Conservation (phyloP, 2,113 vertebrate genomes). For the Pionites leucogaster region DNA sequence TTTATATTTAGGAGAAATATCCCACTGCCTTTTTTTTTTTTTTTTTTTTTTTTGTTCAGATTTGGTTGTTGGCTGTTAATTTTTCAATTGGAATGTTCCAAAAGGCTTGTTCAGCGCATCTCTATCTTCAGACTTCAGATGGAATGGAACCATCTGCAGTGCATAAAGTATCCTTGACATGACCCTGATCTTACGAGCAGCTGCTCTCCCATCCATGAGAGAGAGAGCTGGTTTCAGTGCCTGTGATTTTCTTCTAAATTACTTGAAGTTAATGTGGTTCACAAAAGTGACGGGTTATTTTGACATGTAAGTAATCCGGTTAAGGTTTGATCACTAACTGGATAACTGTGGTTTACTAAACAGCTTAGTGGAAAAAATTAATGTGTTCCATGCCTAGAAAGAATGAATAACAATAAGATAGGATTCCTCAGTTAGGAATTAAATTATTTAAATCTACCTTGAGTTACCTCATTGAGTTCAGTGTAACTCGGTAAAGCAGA, state of each 20-base stretch:
- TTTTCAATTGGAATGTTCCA: constrained; percentile 31
- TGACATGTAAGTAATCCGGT: constrained; percentile 24
- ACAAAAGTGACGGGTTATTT: background rate
- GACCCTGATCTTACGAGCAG: background rate
- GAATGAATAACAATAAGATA: background rate
- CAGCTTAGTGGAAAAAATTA: background rate
- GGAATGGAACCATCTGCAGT: constrained; percentile 57
- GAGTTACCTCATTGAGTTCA: background rate
- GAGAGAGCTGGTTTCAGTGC: background rate
- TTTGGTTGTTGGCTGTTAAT: constrained; percentile 3
- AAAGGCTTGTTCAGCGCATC: constrained; percentile 51
- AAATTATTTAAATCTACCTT: background rate
- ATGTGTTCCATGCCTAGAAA: background rate
- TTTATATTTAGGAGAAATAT: background rate
- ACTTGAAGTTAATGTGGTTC: background rate
- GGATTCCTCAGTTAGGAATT: background rate
- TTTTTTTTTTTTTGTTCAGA: background rate
- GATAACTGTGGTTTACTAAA: constrained; percentile 12
- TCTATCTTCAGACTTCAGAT: constrained; percentile 16
- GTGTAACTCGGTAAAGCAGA: background rate
- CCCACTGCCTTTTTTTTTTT: background rate
- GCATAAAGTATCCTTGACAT: constrained; percentile 22
- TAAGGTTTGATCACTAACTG: constrained; percentile 19
- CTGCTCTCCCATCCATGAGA: constrained; percentile 2
- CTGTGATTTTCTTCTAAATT: constrained; percentile 20